Base-by-base conservation (phyloP, 2,113 vertebrate species). In the Tupaia chinensis region DNA sequence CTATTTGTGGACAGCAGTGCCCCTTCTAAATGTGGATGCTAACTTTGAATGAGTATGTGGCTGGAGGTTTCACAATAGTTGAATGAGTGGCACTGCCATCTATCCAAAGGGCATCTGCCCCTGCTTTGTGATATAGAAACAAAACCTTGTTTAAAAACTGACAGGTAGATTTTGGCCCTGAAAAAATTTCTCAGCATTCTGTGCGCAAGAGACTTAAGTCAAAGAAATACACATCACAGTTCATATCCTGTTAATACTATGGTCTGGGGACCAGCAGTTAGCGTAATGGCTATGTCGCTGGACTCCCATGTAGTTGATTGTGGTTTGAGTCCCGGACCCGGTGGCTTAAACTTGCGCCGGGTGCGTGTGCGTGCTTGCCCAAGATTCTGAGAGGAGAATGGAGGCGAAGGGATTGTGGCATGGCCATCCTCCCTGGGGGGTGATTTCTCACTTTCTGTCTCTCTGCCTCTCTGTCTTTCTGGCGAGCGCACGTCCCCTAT, bases 111-210 rank as follows among this genome's bases (percentile, higher is more conserved):
- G 3, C 22, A 32, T 76, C 32, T 61, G 20, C 34, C 22, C 54
- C 16, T 61, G 29, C 74, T 88, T 88, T 1, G 2, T 78, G 54
- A 66, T 44, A 12, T 79, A 15, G 79, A 92, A 88, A 73, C 34
- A 60, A 89, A 94, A 82, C 44, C 34, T 73, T 89, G 15, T 85
- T 87, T 63, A 27, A 92, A 90, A 84, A 89, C 9, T 29, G n/a
- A 23, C 5, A 85, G 19, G 20, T 79, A 1, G 27, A 92, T 65
- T 87, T 86, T 32, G 53, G 25, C 16, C 58, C 3, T 68, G 17
- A 91, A 94, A 87, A 72, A 16, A 22, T 65, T 15, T 3, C 34
- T 32, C 66, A 93, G 27, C 5, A 14, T 88, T 80, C 7, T 81
- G 7, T 60, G 4, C 70, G 44, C 23, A 58, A 20, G 61, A 76